Percentiles rank a stretch among this genome's conserved stretches.
phyloP scores from a whole-genome alignment of 1,140 invertebrate species.

The Aphelinus certus region DNA sequence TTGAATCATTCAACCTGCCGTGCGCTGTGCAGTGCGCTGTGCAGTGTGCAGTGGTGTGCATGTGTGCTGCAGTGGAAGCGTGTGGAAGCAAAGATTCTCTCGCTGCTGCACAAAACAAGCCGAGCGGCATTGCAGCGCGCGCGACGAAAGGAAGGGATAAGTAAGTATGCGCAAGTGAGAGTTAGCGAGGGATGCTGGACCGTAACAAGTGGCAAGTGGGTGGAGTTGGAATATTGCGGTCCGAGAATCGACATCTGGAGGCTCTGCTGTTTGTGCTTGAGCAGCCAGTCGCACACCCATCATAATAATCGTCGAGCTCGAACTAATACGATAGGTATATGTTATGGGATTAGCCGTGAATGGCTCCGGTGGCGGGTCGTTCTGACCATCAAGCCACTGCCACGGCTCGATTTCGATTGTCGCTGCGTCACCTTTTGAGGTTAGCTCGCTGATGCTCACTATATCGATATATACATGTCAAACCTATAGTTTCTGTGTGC shows the following conservation, averaged over 20 bases:
- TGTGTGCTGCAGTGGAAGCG: no score
- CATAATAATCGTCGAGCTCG: background rate
- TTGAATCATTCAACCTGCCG: no score
- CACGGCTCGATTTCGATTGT: constrained; percentile 1
- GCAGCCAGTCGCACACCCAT: background rate
- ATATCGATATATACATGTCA: background rate
- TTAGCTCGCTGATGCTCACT: constrained; percentile 18
- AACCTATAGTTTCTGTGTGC: constrained; percentile 8
- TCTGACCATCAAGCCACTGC: no score
- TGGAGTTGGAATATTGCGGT: constrained; percentile 30
- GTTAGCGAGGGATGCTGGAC: constrained; percentile 16
- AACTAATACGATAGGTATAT: background rate
- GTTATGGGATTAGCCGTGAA: constrained; percentile 26
- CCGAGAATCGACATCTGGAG: background rate
- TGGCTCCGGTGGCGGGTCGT: background rate
- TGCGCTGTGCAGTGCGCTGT: no score
- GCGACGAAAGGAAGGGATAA: no score
- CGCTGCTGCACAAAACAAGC: no score
- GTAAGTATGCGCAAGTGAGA: background rate
- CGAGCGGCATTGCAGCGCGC: no score
- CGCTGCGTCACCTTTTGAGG: constrained; percentile 35
- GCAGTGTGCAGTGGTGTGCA: no score
- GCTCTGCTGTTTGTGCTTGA: background rate
- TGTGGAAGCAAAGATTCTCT: no score
- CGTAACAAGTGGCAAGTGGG: constrained; percentile 38